Conservation (phyloP, 2,888 invertebrate genomes). For the Acleris holmiana region DNA sequence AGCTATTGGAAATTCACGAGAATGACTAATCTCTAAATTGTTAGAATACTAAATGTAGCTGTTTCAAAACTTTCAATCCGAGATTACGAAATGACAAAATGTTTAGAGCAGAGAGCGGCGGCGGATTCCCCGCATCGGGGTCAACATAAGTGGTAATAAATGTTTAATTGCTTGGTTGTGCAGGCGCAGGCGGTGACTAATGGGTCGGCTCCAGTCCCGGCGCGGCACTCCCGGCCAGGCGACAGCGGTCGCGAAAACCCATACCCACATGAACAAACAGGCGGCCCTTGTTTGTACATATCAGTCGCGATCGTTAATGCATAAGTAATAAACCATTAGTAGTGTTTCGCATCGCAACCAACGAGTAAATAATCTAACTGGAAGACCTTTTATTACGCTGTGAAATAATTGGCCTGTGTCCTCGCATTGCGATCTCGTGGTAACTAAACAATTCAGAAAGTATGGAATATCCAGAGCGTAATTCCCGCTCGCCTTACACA, state of each 20-base stretch:
- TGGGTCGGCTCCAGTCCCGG: conserved; percentile 46
- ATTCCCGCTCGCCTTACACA: no score
- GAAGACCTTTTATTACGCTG: conserved; percentile 4
- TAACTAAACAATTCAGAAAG: background rate
- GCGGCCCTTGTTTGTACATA: conserved; percentile 11
- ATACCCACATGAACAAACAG: conserved; percentile 22
- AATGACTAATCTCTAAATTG: no score
- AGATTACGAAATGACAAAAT: conserved; percentile 41
- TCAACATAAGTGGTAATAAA: conserved; percentile 62
- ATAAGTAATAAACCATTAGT: conserved; percentile 29
- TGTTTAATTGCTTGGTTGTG: conserved; percentile 56
- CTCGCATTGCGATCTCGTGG: background rate
- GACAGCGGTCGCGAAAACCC: conserved; percentile 10
- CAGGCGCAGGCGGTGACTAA: conserved; percentile 55
- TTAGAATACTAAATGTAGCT: no score
- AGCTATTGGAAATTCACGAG: no score
- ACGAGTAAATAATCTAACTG: conserved; percentile 12
- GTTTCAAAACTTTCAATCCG: conserved; percentile 17
- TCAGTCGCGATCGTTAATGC: conserved; percentile 9
- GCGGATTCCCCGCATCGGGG: conserved; percentile 54
- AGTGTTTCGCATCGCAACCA: conserved; percentile 27
- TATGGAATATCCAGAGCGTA: no score
- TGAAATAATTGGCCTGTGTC: background rate
- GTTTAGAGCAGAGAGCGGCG: conserved; percentile 45
- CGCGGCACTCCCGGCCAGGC: conserved; percentile 43